These are phyloP conservation scores for Pseudeuparius sepicola DNA, from an alignment of 2,888 invertebrate species.

Conservation along the genomic window DNA sequence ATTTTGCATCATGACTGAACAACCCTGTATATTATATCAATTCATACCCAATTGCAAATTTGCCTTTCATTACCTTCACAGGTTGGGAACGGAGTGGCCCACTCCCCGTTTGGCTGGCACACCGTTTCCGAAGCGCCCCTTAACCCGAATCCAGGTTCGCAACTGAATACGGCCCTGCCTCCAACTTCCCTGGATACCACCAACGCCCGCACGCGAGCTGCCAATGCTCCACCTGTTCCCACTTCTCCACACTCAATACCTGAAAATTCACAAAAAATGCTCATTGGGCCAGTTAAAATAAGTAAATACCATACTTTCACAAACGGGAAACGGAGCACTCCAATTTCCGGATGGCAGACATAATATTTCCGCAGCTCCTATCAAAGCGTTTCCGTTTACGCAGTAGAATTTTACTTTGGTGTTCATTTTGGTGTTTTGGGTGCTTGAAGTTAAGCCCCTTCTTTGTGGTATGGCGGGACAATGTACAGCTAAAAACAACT, in stretches of 20 bases:
- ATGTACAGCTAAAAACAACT: constrained; percentile 51
- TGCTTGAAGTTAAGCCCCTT: constrained; percentile 62
- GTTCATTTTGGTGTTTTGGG: constrained; percentile 62
- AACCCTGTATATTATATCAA: too few relatives aligned
- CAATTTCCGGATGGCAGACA: constrained; percentile 82
- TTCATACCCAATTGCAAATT: too few relatives aligned
- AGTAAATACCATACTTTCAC: constrained; percentile 65
- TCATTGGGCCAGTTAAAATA: constrained; percentile 3
- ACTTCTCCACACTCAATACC: constrained; percentile 76
- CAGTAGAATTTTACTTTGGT: constrained; percentile 65
- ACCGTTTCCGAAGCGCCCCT: constrained; percentile 65
- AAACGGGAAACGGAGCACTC: constrained; percentile 73
- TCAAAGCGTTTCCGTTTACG: constrained; percentile 69
- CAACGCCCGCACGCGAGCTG: constrained; percentile 58
- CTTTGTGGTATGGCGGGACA: constrained; percentile 65
- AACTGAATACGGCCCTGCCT: constrained; percentile 70
- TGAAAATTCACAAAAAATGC: too few relatives aligned
- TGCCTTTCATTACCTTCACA: constrained; percentile 63
- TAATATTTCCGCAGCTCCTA: constrained; percentile 61
- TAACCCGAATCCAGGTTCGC: constrained; percentile 66
- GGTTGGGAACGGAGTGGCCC: constrained; percentile 66
- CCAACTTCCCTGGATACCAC: constrained; percentile 72
- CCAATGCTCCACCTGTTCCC: constrained; percentile 39
- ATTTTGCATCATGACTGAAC: too few relatives aligned
- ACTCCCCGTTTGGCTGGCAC: constrained; percentile 67